Evolutionary conservation across 2,797 vertebrate genomes (phyloP).

Genomic region (Eupleurogrammus muticus): DNA sequence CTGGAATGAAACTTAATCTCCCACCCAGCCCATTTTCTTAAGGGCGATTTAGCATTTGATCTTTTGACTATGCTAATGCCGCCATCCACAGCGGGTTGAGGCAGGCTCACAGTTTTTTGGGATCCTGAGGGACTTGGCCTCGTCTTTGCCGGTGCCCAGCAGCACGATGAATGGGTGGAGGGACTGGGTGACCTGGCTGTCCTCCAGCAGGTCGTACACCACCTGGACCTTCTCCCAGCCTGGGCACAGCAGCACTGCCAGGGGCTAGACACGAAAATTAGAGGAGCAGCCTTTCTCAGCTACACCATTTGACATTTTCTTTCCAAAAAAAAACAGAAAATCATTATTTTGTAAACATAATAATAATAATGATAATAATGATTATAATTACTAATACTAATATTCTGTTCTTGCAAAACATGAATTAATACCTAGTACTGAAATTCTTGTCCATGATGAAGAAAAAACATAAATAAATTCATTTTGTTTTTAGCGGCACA

Average conservation of each 20-base stretch:
- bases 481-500: too few relatives aligned
- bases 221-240: constrained; percentile 90
- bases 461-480: too few relatives aligned
- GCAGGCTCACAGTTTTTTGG: constrained; percentile 84
- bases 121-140: constrained; percentile 83
- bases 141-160: constrained; percentile 86
- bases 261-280: constrained; percentile 79
- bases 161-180: constrained; percentile 83
- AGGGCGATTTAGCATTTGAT: neutral
- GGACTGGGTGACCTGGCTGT: constrained; percentile 53
- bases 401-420: too few relatives aligned
- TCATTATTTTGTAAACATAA: too few relatives aligned
- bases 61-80: neutral
- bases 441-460: too few relatives aligned
- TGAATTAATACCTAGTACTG: neutral
- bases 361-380: too few relatives aligned
- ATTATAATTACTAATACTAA: too few relatives aligned
- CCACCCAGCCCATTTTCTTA: neutral
- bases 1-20: too few relatives aligned
- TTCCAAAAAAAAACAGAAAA: too few relatives aligned
- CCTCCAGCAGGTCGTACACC: constrained; percentile 85
- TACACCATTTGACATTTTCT: too few relatives aligned
- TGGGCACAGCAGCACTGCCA: constrained; percentile 91
- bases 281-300: neutral
- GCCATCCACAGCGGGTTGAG: neutral